phyloP scores from a whole-genome alignment of 2,113 vertebrate genomes.

The Antennarius striatus region DNA sequence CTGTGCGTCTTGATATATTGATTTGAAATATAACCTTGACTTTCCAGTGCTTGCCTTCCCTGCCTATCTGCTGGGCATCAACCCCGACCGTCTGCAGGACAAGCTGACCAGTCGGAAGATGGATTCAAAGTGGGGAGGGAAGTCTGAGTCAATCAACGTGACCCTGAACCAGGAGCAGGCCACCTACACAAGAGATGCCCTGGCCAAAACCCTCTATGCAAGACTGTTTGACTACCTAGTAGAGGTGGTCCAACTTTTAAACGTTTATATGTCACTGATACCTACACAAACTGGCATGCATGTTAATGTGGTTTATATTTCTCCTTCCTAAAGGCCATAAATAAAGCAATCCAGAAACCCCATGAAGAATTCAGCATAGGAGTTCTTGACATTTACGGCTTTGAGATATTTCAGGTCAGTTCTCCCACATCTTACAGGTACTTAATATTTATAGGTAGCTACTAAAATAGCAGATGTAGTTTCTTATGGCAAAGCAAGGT shows the following conservation, averaged over 20 bases:
- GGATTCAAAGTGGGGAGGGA: conserved; percentile 96
- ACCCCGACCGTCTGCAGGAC: conserved; percentile 86
- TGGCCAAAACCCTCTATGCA: conserved; percentile 92
- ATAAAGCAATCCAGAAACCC: conserved; percentile 93
- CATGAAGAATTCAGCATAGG: conserved; percentile 91
- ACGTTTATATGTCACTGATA: background rate
- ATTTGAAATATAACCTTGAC: background rate
- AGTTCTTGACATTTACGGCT: conserved; percentile 97
- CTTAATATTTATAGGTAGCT: conserved; percentile 10
- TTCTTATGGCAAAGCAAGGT: conserved; percentile 1
- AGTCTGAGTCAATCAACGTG: conserved; percentile 90
- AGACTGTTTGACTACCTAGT: conserved; percentile 94
- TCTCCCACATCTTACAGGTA: background rate
- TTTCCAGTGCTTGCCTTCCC: conserved; percentile 89
- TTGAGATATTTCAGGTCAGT: conserved; percentile 96
- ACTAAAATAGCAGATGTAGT: conserved; percentile 2
- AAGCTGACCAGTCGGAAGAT: conserved; percentile 96
- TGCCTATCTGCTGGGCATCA: conserved; percentile 91
- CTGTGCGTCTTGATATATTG: background rate
- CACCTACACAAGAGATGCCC: conserved; percentile 89
- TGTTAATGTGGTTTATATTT: background rate
- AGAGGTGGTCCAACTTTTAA: conserved; percentile 76
- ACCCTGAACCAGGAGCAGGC: conserved; percentile 96
- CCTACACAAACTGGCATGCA: background rate
- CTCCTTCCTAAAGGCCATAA: conserved; percentile 83